Percentiles rank a stretch among this genome's conserved stretches.
Evolutionary conservation across 2,113 vertebrate species (phyloP).

Genomic region (Tragelaphus scriptus): DNA sequence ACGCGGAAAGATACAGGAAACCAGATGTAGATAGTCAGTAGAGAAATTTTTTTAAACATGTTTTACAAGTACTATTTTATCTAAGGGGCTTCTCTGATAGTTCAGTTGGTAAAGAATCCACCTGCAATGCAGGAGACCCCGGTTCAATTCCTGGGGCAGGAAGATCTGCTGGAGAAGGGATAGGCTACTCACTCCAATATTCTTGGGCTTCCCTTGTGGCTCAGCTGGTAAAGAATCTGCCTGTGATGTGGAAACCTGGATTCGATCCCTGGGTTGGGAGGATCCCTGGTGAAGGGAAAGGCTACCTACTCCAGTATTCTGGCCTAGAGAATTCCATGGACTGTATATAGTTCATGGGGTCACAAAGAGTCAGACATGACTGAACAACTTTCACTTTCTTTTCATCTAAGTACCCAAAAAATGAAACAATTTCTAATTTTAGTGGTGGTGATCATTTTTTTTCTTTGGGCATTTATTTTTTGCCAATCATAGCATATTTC

Average conservation of each 20-base stretch:
- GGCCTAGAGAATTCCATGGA: not conserved
- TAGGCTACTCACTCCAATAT: not conserved
- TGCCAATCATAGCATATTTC: not conserved
- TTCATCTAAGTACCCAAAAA: not conserved
- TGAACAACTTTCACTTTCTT: not conserved
- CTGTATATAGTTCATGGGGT: not conserved
- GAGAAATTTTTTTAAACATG: not conserved
- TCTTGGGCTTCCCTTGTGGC: not conserved
- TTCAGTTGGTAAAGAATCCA: not conserved
- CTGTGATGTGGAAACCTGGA: too few species aligned
- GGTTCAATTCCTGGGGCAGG: not conserved
- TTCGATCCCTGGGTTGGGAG: too few species aligned
- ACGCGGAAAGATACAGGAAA: not conserved
- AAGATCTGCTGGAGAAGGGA: not conserved
- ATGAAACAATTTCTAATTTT: not conserved
- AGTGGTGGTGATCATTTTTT: not conserved
- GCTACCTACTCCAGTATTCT: not conserved
- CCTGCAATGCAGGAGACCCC: not conserved
- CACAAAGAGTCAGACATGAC: not conserved
- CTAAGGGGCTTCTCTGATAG: not conserved
- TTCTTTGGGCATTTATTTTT: not conserved
- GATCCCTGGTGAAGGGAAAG: not conserved
- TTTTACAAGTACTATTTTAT: not conserved
- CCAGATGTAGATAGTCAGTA: not conserved
- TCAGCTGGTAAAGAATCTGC: not conserved